Evolutionary conservation across 2,888 invertebrate species (phyloP).

Genomic region (Vanessa cardui): DNA sequence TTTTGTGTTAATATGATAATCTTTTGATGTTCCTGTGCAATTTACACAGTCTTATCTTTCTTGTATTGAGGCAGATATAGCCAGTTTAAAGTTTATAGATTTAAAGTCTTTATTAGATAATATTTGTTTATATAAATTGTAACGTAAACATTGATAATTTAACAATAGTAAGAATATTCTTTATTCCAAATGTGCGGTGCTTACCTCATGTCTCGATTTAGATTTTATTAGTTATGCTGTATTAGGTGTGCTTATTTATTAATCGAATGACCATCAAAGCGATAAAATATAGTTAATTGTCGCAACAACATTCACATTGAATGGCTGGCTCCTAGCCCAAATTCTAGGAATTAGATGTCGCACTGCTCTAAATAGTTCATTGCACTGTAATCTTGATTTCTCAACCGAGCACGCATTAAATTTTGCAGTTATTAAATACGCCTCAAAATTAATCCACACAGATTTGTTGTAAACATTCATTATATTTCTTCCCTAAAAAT

Average conservation of each 20-base stretch:
- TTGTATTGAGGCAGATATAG: too few relatives aligned
- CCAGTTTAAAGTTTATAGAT: too few relatives aligned
- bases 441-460: background rate
- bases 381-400: constrained; percentile 42
- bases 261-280: constrained; percentile 21
- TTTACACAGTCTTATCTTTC: too few relatives aligned
- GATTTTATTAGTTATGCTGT: constrained; percentile 10
- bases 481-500: background rate
- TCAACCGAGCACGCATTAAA: constrained; percentile 11
- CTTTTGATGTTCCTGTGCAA: too few relatives aligned
- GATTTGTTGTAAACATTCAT: background rate
- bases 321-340: constrained; percentile 42
- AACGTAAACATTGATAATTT: too few relatives aligned
- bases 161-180: background rate
- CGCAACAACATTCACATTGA: constrained; percentile 39
- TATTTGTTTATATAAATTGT: too few relatives aligned
- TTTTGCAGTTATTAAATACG: background rate
- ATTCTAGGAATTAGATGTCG: constrained; percentile 47
- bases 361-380: constrained; percentile 51
- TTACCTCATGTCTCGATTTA: constrained; percentile 14
- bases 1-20: too few relatives aligned
- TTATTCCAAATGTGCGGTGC: background rate
- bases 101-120: too few relatives aligned
- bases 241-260: constrained; percentile 18
- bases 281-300: constrained; percentile 42